Evolutionary conservation across 1,140 invertebrate species (phyloP).

Genomic region (Caligus rogercresseyi): DNA sequence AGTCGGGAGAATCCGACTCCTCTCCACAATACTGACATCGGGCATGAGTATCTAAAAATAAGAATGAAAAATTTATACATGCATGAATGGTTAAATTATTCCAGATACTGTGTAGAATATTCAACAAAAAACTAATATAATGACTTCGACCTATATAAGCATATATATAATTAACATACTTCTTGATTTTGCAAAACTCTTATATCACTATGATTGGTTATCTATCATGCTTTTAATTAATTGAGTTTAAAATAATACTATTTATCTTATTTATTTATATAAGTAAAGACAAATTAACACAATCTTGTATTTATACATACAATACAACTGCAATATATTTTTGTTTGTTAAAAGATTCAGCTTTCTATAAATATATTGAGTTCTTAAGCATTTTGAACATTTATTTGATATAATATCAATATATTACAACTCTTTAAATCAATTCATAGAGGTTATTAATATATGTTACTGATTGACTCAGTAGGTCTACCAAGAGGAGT

Average conservation of each 20-base stretch:
- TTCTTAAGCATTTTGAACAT: too few species aligned
- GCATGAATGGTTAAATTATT: background rate
- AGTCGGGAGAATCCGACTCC: constrained; percentile 4
- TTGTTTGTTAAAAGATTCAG: too few species aligned
- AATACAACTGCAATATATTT: too few species aligned
- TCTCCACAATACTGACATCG: constrained; percentile 8
- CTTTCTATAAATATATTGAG: too few species aligned
- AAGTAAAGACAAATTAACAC: too few species aligned
- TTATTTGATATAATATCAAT: too few species aligned
- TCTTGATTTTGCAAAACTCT: background rate
- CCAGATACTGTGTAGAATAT: background rate
- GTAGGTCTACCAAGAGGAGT: too few species aligned
- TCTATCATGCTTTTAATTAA: background rate
- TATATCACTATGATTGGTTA: background rate
- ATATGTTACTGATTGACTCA: too few species aligned
- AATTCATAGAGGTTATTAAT: too few species aligned
- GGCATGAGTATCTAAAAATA: background rate
- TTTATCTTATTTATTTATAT: too few species aligned
- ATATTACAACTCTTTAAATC: too few species aligned
- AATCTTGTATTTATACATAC: too few species aligned
- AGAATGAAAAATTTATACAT: background rate
- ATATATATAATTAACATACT: background rate
- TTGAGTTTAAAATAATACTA: background rate
- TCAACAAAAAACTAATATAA: background rate
- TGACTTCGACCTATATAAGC: background rate